phyloP scores from a whole-genome alignment of 1,140 invertebrate genomes.

The Anadara kagoshimensis region DNA sequence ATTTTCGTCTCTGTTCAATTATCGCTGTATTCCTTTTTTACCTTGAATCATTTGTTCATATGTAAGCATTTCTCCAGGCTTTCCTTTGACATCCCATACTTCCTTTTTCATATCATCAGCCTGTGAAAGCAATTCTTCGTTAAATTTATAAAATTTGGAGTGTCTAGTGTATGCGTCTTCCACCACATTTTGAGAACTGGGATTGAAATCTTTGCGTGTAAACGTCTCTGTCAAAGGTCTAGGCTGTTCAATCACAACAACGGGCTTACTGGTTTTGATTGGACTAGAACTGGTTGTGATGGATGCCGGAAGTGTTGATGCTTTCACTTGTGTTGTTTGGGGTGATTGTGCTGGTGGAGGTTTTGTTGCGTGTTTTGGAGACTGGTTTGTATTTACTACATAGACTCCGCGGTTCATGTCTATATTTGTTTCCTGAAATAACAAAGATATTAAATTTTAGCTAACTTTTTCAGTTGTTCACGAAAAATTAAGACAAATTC shows the following conservation, averaged over 20 bases:
- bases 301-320: not conserved
- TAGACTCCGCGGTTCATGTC: slow-evolving; percentile 30
- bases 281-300: not conserved
- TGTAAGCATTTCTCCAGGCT: slow-evolving; percentile 33
- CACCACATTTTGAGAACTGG: slow-evolving; percentile 30
- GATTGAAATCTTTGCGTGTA: slow-evolving; percentile 33
- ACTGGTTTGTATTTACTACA: slow-evolving; percentile 13
- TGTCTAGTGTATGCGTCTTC: slow-evolving; percentile 29
- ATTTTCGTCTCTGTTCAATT: too few species aligned
- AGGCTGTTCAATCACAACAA: slow-evolving; percentile 29
- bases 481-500: too few species aligned
- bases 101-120: slow-evolving; percentile 31
- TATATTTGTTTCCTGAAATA: slow-evolving; percentile 29
- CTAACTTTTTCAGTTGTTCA: too few species aligned
- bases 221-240: slow-evolving; percentile 29
- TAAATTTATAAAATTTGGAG: slow-evolving; percentile 20
- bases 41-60: slow-evolving; percentile 44
- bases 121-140: slow-evolving; percentile 23
- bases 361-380: too few species aligned
- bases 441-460: too few species aligned
- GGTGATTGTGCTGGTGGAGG: not conserved
- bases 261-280: slow-evolving; percentile 5
- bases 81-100: slow-evolving; percentile 33
- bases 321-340: not conserved
- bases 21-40: slow-evolving; percentile 6